Percentiles rank a stretch among this genome's conserved stretches.
Evolutionary conservation across 2,797 vertebrate species (phyloP).

Genomic region (Glyptemys insculpta): DNA sequence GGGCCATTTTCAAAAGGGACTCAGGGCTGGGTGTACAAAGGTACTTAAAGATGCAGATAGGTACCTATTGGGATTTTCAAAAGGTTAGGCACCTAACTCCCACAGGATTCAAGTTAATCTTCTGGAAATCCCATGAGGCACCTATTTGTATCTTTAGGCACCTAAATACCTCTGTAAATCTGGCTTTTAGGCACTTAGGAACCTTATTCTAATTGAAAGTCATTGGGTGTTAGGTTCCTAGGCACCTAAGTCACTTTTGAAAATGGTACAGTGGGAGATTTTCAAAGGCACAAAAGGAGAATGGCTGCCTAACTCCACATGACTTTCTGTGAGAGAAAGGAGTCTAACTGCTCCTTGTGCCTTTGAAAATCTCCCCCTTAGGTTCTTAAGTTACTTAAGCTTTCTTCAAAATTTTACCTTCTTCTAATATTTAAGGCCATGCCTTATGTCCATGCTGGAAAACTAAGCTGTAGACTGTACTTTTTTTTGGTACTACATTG

Average conservation of each 20-base stretch:
- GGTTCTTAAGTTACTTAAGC: background rate
- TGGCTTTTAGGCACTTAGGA: background rate
- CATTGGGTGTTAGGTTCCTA: background rate
- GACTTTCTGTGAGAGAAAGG: rapidly evolving
- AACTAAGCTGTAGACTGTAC: background rate
- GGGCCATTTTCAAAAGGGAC: no score
- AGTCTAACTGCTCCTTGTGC: rapidly evolving
- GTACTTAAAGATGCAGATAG: no score
- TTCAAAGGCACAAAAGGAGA: background rate
- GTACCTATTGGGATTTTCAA: background rate
- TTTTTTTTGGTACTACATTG: no score
- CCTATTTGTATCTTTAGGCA: background rate
- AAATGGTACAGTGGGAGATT: background rate
- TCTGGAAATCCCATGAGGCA: background rate
- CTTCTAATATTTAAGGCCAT: background rate
- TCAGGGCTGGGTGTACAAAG: no score
- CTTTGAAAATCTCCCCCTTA: rapidly evolving
- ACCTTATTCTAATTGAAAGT: background rate
- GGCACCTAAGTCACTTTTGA: background rate
- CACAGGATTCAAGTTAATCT: background rate
- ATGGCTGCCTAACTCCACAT: background rate
- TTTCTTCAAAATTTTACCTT: rapidly evolving
- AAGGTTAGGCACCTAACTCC: background rate
- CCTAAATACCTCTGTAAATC: background rate
- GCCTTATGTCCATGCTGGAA: background rate